Evolutionary conservation across 2,113 vertebrate genomes (phyloP).

Genomic region (Pterocles orientalis): DNA sequence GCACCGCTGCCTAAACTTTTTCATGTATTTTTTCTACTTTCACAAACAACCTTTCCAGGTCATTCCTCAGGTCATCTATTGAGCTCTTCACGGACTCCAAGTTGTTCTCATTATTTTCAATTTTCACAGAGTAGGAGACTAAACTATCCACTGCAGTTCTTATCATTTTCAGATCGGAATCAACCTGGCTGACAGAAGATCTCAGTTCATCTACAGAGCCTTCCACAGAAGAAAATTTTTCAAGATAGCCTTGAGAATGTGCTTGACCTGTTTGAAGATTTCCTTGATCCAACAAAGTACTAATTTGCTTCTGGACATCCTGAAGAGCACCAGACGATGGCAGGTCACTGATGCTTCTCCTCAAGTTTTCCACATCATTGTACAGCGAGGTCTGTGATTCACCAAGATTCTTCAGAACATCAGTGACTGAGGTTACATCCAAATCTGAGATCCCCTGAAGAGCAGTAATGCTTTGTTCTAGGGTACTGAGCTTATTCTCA

Average conservation of each 20-base stretch:
- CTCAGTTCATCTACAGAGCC: constrained; percentile 73
- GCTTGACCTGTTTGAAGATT: constrained; percentile 44
- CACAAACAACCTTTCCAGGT: constrained; percentile 78
- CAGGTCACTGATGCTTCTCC: constrained; percentile 75
- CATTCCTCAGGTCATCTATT: constrained; percentile 79
- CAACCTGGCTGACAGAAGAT: constrained; percentile 76
- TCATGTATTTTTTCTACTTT: constrained; percentile 75
- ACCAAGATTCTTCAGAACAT: constrained; percentile 58
- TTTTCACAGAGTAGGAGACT: constrained; percentile 82
- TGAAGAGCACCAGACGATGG: constrained; percentile 65
- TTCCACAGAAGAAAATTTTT: constrained; percentile 69
- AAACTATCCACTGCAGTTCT: constrained; percentile 80
- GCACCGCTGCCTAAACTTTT: constrained; percentile 35
- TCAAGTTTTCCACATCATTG: constrained; percentile 67
- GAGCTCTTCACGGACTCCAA: constrained; percentile 79
- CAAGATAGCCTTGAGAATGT: constrained; percentile 62
- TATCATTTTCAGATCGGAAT: constrained; percentile 83
- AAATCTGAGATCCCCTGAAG: constrained; percentile 37
- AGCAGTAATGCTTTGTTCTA: constrained; percentile 58
- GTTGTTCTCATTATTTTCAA: constrained; percentile 84
- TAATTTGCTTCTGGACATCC: constrained; percentile 70
- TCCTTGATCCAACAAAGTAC: constrained; percentile 62
- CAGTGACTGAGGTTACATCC: constrained; percentile 21
- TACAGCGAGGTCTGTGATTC: constrained; percentile 73
- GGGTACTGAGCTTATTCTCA: constrained; percentile 67